A percentile compares a stretch with the other conserved stretches of the same genome.
These are phyloP conservation scores for Uria aalge DNA, from an alignment of 2,113 vertebrate species.

Conservation along the genomic window DNA sequence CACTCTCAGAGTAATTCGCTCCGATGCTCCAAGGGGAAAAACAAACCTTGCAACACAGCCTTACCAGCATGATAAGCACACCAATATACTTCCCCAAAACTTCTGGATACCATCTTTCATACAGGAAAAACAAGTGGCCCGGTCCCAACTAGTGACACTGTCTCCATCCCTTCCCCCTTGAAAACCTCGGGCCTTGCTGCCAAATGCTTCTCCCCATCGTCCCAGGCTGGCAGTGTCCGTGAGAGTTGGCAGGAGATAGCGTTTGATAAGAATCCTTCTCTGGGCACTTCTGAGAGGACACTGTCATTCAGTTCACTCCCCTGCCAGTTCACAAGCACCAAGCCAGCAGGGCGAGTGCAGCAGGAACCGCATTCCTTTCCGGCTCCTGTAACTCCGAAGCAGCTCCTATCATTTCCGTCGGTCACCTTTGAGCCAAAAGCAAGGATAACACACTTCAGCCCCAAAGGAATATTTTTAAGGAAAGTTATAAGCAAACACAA, in stretches of 20 bases:
- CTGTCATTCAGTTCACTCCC: conserved; percentile 25
- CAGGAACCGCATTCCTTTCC: conserved; percentile 40
- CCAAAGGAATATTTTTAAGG: conserved; percentile 22
- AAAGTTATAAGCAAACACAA: not conserved
- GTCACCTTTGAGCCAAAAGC: conserved; percentile 9
- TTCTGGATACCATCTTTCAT: not conserved
- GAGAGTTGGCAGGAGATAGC: conserved; percentile 21
- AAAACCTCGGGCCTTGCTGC: not conserved
- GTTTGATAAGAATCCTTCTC: conserved; percentile 50
- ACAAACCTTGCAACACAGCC: not conserved
- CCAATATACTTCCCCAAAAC: not conserved
- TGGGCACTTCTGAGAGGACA: not conserved
- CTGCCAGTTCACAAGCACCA: conserved; percentile 1
- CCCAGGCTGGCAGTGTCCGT: not conserved
- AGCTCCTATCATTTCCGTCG: conserved; percentile 5
- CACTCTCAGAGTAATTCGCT: not conserved
- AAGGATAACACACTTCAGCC: not conserved
- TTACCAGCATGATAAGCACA: not conserved
- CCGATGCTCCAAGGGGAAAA: not conserved
- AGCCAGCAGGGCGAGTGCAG: not conserved
- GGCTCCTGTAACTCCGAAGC: not conserved
- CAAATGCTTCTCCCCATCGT: not conserved
- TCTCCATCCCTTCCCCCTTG: not conserved
- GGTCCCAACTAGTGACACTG: not conserved
- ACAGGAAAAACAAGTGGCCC: not conserved